Percentiles rank a stretch among this genome's conserved stretches.
Conservation (phyloP, 1,140 invertebrate species). For the Trachymyrmex septentrionalis region DNA sequence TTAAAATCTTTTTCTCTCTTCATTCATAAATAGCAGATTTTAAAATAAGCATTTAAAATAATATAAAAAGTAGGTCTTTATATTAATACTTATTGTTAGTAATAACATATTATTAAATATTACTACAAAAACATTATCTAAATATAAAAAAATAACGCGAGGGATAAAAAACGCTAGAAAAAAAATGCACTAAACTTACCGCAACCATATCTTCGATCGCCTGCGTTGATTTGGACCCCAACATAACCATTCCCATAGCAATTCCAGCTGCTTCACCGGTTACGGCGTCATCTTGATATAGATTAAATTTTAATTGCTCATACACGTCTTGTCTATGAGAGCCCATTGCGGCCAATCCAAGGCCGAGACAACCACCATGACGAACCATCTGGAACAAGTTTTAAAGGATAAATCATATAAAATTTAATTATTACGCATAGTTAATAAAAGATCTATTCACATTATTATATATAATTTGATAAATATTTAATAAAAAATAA, state of each 20-base stretch:
- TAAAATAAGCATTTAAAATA: background rate
- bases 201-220: conserved; percentile 98
- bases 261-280: conserved; percentile 99
- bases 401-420: background rate
- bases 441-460: background rate
- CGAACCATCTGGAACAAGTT: conserved; percentile 91
- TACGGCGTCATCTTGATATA: conserved; percentile 99
- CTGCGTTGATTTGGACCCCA: conserved; percentile 95
- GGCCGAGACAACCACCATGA: conserved; percentile 98
- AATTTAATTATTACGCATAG: background rate
- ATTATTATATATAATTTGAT: conserved; percentile 2
- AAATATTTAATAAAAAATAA: conserved; percentile 11
- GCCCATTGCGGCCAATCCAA: conserved; percentile 99
- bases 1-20: background rate
- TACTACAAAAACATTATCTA: background rate
- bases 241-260: conserved; percentile 99
- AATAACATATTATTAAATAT: background rate
- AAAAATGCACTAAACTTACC: conserved; percentile 84
- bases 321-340: conserved; percentile 97
- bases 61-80: background rate
- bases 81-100: background rate
- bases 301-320: conserved; percentile 97
- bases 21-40: background rate
- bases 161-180: background rate
- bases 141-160: background rate